A percentile compares a stretch with the other conserved stretches of the same genome.
phyloP scores from a whole-genome alignment of 2,113 vertebrate genomes.

The Gadus macrocephalus region DNA sequence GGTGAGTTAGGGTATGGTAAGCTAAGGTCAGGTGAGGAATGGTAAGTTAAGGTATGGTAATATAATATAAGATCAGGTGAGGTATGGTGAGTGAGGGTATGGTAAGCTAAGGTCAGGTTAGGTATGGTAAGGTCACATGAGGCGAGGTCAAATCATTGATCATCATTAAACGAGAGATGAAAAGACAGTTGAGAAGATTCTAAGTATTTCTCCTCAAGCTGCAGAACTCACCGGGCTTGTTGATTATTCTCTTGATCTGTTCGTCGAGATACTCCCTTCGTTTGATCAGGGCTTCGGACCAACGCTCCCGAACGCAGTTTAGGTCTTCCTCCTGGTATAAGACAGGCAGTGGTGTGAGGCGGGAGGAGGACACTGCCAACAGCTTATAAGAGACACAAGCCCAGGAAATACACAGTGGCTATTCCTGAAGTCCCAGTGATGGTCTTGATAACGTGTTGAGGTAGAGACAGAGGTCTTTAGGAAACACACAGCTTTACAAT shows the following conservation, averaged over 20 bases:
- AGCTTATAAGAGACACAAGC: neutral
- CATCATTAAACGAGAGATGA: neutral
- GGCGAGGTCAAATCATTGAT: too few species aligned
- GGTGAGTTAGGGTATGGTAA: too few species aligned
- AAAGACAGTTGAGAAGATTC: neutral
- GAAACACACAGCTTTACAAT: too few species aligned
- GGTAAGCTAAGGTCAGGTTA: too few species aligned
- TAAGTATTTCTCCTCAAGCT: neutral
- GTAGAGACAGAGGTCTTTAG: too few species aligned
- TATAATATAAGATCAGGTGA: too few species aligned
- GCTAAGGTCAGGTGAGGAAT: too few species aligned
- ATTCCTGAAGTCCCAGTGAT: too few species aligned
- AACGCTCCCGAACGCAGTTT: constrained; percentile 88
- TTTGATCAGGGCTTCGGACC: constrained; percentile 95
- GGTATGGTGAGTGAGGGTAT: too few species aligned
- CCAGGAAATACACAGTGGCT: neutral
- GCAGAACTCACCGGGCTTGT: constrained; percentile 80
- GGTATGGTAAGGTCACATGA: too few species aligned
- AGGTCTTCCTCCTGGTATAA: constrained; percentile 89
- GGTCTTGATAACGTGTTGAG: too few species aligned
- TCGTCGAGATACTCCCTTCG: constrained; percentile 93
- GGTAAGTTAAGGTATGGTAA: too few species aligned
- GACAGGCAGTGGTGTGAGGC: constrained; percentile 37
- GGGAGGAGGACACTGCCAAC: constrained; percentile 7
- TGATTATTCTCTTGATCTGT: constrained; percentile 96